These are phyloP conservation scores for Falco berigora DNA, from an alignment of 2,797 vertebrate species.

Conservation along the genomic window DNA sequence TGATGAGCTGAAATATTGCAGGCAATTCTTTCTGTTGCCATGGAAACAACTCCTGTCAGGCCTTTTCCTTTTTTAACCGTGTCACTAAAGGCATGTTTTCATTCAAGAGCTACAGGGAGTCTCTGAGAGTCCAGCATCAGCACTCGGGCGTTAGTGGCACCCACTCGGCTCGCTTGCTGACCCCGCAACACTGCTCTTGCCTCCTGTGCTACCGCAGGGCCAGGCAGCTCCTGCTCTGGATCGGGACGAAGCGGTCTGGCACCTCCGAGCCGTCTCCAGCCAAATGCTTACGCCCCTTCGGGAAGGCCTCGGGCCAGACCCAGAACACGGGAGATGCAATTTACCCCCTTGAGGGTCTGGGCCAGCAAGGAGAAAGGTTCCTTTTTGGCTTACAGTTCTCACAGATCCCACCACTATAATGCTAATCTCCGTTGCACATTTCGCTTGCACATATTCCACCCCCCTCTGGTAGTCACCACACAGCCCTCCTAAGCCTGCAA, in stretches of 20 bases:
- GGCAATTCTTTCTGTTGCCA: constrained; percentile 67
- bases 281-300: accelerated
- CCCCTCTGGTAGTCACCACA: constrained; percentile 1
- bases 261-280: not conserved
- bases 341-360: not conserved
- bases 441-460: not conserved
- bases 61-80: constrained; percentile 4
- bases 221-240: not conserved
- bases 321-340: not conserved
- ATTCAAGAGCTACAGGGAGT: not conserved
- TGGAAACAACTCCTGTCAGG: constrained; percentile 62
- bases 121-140: not conserved
- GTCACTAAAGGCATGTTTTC: constrained; percentile 39
- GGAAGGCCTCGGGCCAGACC: not conserved
- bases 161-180: accelerated
- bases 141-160: not conserved
- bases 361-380: not conserved
- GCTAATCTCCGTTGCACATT: not conserved
- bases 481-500: constrained; percentile 18
- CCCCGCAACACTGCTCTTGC: not conserved
- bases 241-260: not conserved
- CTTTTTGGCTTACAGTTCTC: not conserved
- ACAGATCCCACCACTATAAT: not conserved
- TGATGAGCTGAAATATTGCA: constrained; percentile 63
- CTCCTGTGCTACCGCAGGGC: not conserved